Evolutionary conservation across 2,888 invertebrate species (phyloP), one percentile per base, ranked within the genome.

Genomic region (Apodemia zela): DNA sequence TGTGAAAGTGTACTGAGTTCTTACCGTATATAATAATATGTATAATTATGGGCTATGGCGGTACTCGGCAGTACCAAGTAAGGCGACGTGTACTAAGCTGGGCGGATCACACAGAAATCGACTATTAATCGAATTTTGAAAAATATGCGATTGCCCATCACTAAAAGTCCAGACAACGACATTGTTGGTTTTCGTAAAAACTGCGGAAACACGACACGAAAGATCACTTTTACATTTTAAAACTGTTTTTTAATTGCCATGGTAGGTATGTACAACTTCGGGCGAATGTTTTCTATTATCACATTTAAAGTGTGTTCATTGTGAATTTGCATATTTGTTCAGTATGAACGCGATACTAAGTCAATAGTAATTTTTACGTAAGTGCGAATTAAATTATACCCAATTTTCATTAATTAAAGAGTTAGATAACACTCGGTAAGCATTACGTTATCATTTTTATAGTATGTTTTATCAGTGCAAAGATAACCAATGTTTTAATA

Each of bases 331-430:
- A 51, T 51, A 18, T 51, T 51, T 51, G 11, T 21, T 51, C 51
- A 15, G 13, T 18, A 18, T 25, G 51, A 51, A 21, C 51, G 21
- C 51, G 15, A 51, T 51, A 11, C 21, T 51, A 51, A 51, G 47
- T 61, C 45, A 8, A 47, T 18, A 49, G 35, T n/a, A 59, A 63
- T 59, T 61, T 61, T 51, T 62, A 61, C 59, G 61, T 33, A 63
- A 61, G 59, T 66, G 66, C 25, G 38, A 64, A 64, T 67, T 57
- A 61, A 60, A 59, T 66, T 67, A 64, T 64, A 45, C 60, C 42
- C 63, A 67, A 64, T 66, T 66, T 47, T 59, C 61, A 66, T 67
- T 63, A 60, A 66, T 66, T 63, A 63, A 64, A 66, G 64, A 17
- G 42, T 67, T 59, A 63, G 61, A 64, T 64, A 63, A 66, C 64